phyloP scores from a whole-genome alignment of 2,797 vertebrate species.

The Xenentodon cancila region DNA sequence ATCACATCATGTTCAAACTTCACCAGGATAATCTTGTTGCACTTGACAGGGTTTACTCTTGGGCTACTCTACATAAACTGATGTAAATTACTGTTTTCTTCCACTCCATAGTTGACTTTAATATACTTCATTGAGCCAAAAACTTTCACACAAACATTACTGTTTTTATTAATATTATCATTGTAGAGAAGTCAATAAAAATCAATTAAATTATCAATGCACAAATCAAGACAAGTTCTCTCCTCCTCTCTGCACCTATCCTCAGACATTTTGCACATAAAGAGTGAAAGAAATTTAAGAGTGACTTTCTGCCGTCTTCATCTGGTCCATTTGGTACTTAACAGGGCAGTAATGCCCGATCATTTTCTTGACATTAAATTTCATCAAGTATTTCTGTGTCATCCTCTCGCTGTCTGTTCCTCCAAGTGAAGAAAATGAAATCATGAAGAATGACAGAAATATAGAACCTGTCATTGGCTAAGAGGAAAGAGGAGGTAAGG shows the following conservation, averaged over 20 bases:
- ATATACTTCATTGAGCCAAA: neutral
- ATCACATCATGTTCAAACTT: conserved; percentile 3
- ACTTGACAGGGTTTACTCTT: conserved; percentile 12
- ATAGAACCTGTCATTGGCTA: too few species aligned
- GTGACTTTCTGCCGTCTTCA: conserved; percentile 2
- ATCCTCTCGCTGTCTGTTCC: neutral
- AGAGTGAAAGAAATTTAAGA: neutral
- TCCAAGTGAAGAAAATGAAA: neutral
- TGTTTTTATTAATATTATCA: too few species aligned
- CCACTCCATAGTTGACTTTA: neutral
- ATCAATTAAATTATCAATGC: neutral
- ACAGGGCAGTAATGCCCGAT: neutral
- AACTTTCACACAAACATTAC: too few species aligned
- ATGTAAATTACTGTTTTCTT: neutral
- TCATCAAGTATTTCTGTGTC: neutral
- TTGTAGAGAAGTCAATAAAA: neutral
- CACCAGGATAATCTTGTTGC: fast-evolving
- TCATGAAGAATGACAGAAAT: neutral
- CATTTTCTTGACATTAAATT: neutral
- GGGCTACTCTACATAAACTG: conserved; percentile 47
- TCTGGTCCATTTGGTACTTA: conserved; percentile 6
- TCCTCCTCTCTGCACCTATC: neutral
- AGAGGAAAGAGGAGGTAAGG: too few species aligned
- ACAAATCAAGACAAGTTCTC: neutral
- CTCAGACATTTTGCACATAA: neutral